These are phyloP conservation scores for Amorpha juglandis DNA, from an alignment of 2,888 invertebrate species.

Conservation along the genomic window DNA sequence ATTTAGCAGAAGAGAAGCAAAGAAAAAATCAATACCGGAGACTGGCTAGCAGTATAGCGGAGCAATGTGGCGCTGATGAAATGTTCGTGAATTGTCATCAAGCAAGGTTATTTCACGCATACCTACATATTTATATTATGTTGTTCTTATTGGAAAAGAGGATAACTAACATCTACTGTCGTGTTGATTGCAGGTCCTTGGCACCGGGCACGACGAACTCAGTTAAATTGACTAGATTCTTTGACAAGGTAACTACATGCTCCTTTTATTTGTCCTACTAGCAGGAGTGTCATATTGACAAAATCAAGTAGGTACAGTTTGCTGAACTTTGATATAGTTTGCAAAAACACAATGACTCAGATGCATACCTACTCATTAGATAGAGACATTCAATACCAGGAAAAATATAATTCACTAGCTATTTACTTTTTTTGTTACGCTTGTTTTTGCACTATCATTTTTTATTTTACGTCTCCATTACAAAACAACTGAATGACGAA, in stretches of 20 bases:
- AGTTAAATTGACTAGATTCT: constrained; percentile 96
- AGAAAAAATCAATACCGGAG: constrained; percentile 84
- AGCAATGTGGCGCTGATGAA: constrained; percentile 97
- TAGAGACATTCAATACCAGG: too few species aligned
- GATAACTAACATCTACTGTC: constrained; percentile 2
- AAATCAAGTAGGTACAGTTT: not conserved
- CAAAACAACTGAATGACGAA: too few species aligned
- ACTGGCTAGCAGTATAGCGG: constrained; percentile 88
- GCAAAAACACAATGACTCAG: too few species aligned
- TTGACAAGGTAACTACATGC: constrained; percentile 88
- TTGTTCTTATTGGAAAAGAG: not conserved
- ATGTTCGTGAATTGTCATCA: constrained; percentile 92
- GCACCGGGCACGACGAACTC: constrained; percentile 98
- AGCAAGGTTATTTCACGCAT: constrained; percentile 55
- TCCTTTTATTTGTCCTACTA: too few species aligned
- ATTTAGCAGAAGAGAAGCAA: constrained; percentile 91
- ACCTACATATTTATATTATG: not conserved
- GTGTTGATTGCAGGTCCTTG: constrained; percentile 86
- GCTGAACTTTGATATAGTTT: too few species aligned
- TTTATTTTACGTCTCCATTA: too few species aligned
- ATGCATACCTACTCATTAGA: too few species aligned
- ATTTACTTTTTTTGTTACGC: too few species aligned
- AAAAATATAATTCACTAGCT: too few species aligned
- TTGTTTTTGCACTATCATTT: too few species aligned
- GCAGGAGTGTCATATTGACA: too few species aligned